Conservation (phyloP, 1,140 invertebrate genomes). For the Coboldia fuscipes region DNA sequence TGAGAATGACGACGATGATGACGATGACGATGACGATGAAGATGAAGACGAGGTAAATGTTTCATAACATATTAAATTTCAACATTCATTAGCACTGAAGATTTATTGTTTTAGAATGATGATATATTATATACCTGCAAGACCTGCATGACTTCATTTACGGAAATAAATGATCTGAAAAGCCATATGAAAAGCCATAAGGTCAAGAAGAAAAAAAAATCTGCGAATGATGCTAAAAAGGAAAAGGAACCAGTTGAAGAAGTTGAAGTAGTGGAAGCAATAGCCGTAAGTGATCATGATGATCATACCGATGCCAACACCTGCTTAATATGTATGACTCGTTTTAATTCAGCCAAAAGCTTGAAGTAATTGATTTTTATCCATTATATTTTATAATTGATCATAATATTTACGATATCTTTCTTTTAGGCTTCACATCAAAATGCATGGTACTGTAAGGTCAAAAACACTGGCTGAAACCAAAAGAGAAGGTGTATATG, state of each 20-base stretch:
- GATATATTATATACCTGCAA: not conserved
- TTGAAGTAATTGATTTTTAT: not conserved
- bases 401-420: not conserved
- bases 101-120: not conserved
- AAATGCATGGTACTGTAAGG: constrained; percentile 45
- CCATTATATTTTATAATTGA: not conserved
- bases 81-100: not conserved
- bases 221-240: not conserved
- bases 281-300: not conserved
- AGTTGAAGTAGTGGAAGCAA: not conserved
- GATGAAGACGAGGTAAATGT: not conserved
- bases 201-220: not conserved
- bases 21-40: not conserved
- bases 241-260: not conserved
- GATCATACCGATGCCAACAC: not conserved
- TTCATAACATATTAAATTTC: not conserved
- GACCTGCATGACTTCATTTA: not conserved
- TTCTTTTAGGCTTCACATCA: constrained; percentile 39
- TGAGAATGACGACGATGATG: not conserved
- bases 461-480: constrained; percentile 29
- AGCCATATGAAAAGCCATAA: not conserved
- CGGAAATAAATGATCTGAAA: not conserved
- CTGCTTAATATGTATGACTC: not conserved
- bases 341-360: not conserved
- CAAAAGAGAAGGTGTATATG: constrained; percentile 10